phyloP scores from a whole-genome alignment of 2,113 vertebrate species.

The Campylomormyrus tamandua region DNA sequence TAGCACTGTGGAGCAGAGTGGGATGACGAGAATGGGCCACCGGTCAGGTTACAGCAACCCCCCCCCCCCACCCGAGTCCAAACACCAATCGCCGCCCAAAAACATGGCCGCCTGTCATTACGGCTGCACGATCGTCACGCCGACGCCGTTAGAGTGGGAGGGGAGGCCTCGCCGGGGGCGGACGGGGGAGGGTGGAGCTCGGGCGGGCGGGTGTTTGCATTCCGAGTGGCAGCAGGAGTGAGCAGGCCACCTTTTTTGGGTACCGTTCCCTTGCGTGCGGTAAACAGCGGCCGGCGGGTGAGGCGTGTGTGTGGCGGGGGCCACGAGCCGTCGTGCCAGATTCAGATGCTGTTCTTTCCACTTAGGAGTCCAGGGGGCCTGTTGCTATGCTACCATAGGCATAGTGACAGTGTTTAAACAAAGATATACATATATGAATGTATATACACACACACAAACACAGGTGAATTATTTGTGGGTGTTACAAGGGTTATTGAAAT shows the following conservation, averaged over 20 bases:
- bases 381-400: slow-evolving; percentile 19
- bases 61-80: not conserved
- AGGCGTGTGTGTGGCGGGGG: not conserved
- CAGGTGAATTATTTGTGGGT: not conserved
- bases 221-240: not conserved
- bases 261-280: not conserved
- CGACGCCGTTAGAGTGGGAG: not conserved
- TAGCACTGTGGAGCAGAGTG: not conserved
- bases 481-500: not conserved
- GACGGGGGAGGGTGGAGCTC: not conserved
- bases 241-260: not conserved
- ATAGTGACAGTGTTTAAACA: slow-evolving; percentile 17
- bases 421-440: not conserved
- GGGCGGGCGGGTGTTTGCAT: not conserved
- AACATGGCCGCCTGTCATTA: not conserved
- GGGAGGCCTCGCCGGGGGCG: not conserved
- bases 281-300: not conserved
- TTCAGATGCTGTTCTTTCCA: slow-evolving; percentile 8
- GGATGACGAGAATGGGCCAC: not conserved
- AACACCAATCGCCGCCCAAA: not conserved
- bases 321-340: not conserved
- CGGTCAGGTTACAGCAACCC: not conserved
- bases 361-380: not conserved
- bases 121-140: not conserved
- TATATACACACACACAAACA: not conserved